Conservation (phyloP, 2,113 vertebrate species). For the Acrocephalus kingi region DNA sequence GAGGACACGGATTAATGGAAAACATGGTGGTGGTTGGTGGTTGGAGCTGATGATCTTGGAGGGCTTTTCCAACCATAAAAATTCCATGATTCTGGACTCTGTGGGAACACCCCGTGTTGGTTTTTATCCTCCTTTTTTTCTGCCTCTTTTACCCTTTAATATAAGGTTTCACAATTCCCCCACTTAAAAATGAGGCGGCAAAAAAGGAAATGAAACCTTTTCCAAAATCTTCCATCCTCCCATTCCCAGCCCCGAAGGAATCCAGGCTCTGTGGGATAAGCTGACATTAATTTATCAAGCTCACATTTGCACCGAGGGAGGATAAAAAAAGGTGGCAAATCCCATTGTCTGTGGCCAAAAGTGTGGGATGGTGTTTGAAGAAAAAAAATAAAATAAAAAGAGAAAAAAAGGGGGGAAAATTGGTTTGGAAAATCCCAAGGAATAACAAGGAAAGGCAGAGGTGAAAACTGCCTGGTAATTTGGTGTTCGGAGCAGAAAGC, state of each 20-base stretch:
- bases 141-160: not conserved
- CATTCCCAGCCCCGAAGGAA: accelerated
- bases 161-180: not conserved
- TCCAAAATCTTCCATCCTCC: not conserved
- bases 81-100: not conserved
- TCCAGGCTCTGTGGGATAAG: not conserved
- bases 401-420: not conserved
- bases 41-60: not conserved
- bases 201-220: not conserved
- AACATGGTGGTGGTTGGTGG: not conserved
- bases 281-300: not conserved
- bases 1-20: not conserved
- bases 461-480: constrained; percentile 14
- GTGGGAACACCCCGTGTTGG: accelerated
- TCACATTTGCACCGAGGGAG: not conserved
- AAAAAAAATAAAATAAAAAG: not conserved
- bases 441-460: not conserved
- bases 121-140: not conserved
- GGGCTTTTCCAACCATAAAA: not conserved
- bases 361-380: not conserved
- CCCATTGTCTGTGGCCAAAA: not conserved
- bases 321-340: not conserved
- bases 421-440: not conserved
- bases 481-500: not conserved
- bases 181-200: not conserved